Conservation (phyloP, 2,113 vertebrate genomes). For the Herpetotheres cachinnans region DNA sequence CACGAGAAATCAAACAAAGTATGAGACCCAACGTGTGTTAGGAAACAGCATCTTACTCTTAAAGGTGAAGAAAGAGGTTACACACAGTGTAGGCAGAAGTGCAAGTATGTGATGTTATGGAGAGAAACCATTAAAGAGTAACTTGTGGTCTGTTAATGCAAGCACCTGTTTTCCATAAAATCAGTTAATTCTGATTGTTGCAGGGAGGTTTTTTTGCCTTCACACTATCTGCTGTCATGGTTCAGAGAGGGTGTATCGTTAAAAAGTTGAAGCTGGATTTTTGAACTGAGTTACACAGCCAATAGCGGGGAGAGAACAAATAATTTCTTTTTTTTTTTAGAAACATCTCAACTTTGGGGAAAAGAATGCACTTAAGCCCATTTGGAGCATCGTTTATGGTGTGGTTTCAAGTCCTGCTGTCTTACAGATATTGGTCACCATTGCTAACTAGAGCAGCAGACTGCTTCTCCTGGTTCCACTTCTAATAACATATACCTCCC, state of each 20-base stretch:
- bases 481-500: background rate
- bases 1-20: background rate
- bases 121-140: background rate
- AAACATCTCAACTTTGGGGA: background rate
- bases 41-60: background rate
- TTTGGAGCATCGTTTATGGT: background rate
- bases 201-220: background rate
- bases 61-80: background rate
- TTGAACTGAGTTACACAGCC: background rate
- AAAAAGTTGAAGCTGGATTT: background rate
- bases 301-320: background rate
- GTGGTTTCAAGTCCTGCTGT: background rate
- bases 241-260: background rate
- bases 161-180: background rate
- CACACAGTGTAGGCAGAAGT: background rate
- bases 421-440: background rate
- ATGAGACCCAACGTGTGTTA: rapidly evolving
- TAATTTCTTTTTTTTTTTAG: background rate
- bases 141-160: background rate
- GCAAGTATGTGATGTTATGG: background rate
- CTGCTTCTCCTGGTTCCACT: background rate
- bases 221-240: background rate
- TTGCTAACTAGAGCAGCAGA: background rate
- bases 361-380: background rate
- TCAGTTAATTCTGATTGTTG: background rate